Base-by-base conservation (phyloP, 2,113 vertebrate genomes). In the Cephalopterus ornatus region DNA sequence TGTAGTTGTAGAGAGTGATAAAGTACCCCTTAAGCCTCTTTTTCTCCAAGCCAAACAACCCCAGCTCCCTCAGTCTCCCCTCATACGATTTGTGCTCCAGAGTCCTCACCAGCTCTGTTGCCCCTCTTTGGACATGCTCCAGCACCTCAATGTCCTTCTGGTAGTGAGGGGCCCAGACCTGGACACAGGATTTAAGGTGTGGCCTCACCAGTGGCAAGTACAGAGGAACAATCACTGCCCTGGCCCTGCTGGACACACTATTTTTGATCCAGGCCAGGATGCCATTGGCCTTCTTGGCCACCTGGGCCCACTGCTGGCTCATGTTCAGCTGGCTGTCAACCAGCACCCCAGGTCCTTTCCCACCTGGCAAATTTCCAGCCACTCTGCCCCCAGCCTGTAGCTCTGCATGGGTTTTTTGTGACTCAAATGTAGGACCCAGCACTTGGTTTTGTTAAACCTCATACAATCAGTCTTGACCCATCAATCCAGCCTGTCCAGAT, bases 401-500 rank as follows among this genome's bases (percentile, higher is more conserved):
- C 0, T 0, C 2, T 42, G 42, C 26, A 0, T 0, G 8, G 3
- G 13, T 18, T 9, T 74, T 14, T 33, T 66, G 9, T 5, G 20
- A 32, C 14, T 2, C 2, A 79, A 37, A 12, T 4, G 22, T 30
- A 61, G 26, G 20, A 37, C 28, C 2, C 0, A 0, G 12, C 14
- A n/a, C 21, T 63, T n/a, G 0, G 3, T 6, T 7, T 33, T 74
- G 14, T 2, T 63, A 8, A 73, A 14, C 1, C 6, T 55, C 33
- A 50, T 5, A 33, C 18, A 12, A 1, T 0, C 33, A 39, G 30
- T 16, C 7, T 35, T 1, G 1, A 30, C 26, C 18, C 28, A 53
- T 23, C 0, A 5, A 30, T 67, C 27, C 50, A 79, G 27, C n/a
- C n/a, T n/a, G n/a, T n/a, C n/a, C n/a, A n/a, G n/a, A n/a, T n/a